Conservation (phyloP, 2,113 vertebrate species). For the Loxodonta africana region DNA sequence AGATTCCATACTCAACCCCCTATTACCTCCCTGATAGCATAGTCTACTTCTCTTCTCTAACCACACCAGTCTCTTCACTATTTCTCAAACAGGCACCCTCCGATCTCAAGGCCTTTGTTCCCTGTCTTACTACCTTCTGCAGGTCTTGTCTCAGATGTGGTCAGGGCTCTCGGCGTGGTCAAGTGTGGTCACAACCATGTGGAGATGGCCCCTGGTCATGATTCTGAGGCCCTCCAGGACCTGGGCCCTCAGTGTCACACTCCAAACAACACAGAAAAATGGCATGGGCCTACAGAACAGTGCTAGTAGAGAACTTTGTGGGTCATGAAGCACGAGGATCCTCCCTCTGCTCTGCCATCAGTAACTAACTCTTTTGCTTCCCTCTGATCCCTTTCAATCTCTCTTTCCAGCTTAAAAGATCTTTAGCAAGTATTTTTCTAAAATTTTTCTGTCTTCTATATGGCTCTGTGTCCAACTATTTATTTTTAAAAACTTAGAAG, state of each 20-base stretch:
- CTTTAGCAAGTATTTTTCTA: neutral
- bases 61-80: no score
- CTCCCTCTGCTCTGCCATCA: neutral
- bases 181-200: no score
- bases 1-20: no score
- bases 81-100: no score
- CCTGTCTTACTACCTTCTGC: neutral
- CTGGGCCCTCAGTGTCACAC: neutral
- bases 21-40: no score
- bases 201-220: neutral
- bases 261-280: neutral
- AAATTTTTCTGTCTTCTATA: neutral
- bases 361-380: neutral
- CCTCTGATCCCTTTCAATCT: neutral
- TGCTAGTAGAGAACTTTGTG: neutral
- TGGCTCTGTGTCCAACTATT: neutral
- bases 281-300: neutral
- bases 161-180: neutral
- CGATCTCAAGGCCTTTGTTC: no score
- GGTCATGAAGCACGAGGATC: neutral
- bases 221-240: neutral
- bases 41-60: no score
- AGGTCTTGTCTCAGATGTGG: no score
- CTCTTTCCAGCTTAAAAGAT: neutral
- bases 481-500: slow-evolving; percentile 32